phyloP scores from a whole-genome alignment of 1,140 invertebrate genomes.

The Caenorhabditis latens region DNA sequence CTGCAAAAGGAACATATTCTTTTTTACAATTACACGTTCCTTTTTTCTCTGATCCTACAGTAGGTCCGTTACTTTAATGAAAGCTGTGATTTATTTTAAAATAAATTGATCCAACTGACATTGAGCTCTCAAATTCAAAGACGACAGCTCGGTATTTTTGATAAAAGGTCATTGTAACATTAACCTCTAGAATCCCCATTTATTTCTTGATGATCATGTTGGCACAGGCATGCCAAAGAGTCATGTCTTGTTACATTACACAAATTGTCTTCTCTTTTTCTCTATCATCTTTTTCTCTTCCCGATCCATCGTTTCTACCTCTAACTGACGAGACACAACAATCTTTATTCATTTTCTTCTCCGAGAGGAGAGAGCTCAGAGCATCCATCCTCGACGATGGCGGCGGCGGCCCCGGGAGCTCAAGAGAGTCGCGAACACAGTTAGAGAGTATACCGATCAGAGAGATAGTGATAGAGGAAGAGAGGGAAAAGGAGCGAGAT shows the following conservation, averaged over 20 bases:
- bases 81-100: too few species aligned
- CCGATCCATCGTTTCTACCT: constrained; percentile 26
- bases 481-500: constrained; percentile 25
- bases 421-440: constrained; percentile 46
- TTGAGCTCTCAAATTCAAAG: too few species aligned
- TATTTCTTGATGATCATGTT: constrained; percentile 37
- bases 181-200: constrained; percentile 41
- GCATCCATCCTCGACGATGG: constrained; percentile 19
- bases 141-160: background rate
- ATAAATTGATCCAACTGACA: too few species aligned
- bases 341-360: constrained; percentile 48
- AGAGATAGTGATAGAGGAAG: constrained; percentile 33
- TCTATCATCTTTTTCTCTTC: background rate
- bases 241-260: constrained; percentile 55
- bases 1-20: too few species aligned
- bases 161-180: constrained; percentile 12
- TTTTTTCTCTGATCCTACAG: too few species aligned
- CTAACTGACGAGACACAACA: constrained; percentile 47
- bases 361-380: constrained; percentile 16
- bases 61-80: too few species aligned
- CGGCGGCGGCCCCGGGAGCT: constrained; percentile 20
- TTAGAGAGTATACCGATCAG: constrained; percentile 52
- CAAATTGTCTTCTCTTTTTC: background rate
- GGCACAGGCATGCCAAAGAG: constrained; percentile 49
- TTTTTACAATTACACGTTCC: too few species aligned